Evolutionary conservation across 2,888 invertebrate genomes (phyloP).

Genomic region (Ashinkailepas kermadecensis): DNA sequence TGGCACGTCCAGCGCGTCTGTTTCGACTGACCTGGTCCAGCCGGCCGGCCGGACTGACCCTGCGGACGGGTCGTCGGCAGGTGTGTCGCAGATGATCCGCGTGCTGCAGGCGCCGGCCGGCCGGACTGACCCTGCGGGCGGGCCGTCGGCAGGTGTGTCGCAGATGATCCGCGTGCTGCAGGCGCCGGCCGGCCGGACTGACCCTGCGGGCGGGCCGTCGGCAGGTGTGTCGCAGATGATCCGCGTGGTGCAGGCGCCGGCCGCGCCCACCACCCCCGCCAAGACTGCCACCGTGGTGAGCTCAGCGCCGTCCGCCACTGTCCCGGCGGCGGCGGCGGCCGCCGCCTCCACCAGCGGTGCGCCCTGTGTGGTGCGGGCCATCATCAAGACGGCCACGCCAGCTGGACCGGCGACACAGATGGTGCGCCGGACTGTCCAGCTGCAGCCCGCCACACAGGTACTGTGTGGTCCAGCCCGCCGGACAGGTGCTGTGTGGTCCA

Average conservation of each 20-base stretch:
- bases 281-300: background rate
- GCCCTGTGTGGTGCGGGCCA: conserved; percentile 5
- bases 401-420: background rate
- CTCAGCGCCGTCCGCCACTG: background rate
- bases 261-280: background rate
- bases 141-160: conserved; percentile 6
- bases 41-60: too few relatives aligned
- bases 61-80: too few relatives aligned
- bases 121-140: too few relatives aligned
- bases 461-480: background rate
- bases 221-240: conserved; percentile 20
- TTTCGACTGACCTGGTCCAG: too few relatives aligned
- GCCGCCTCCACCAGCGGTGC: background rate
- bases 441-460: background rate
- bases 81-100: conserved; percentile 17
- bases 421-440: conserved; percentile 15
- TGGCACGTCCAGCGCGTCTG: too few relatives aligned
- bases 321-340: background rate
- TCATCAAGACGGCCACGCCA: conserved; percentile 18
- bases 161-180: conserved; percentile 22
- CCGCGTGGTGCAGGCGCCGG: conserved; percentile 8
- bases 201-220: too few relatives aligned
- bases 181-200: background rate
- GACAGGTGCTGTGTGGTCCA: too few relatives aligned
- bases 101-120: conserved; percentile 16